Conservation (phyloP, 2,888 invertebrate genomes). For the Lepetodrilus schrolli region DNA sequence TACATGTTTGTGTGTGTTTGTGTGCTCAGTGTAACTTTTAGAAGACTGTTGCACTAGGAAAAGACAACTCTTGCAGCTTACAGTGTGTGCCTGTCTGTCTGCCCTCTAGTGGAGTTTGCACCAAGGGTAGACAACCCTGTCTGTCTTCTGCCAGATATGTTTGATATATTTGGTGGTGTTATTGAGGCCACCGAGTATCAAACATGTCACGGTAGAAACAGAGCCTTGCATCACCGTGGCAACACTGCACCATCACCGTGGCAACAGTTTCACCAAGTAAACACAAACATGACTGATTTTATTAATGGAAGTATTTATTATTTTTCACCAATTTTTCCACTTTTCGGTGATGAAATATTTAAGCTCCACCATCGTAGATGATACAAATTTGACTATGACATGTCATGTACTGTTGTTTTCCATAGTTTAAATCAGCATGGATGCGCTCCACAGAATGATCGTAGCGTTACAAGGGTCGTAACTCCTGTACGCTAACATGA, state of each 20-base stretch:
- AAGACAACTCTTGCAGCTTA: background rate
- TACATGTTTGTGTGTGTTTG: too few relatives aligned
- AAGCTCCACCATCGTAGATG: too few relatives aligned
- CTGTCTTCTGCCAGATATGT: conserved; percentile 93
- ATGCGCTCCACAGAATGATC: too few relatives aligned
- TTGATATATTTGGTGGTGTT: conserved; percentile 99
- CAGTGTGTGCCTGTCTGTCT: conserved; percentile 32
- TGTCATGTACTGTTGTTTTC: too few relatives aligned
- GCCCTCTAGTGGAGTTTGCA: conserved; percentile 8
- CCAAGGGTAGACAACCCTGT: conserved; percentile 34
- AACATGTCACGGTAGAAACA: conserved; percentile 85
- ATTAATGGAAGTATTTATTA: too few relatives aligned
- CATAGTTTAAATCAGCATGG: too few relatives aligned
- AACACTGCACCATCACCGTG: conserved; percentile 28
- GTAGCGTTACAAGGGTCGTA: too few relatives aligned
- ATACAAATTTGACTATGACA: too few relatives aligned
- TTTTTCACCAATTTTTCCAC: too few relatives aligned
- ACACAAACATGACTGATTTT: too few relatives aligned
- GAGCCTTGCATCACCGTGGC: conserved; percentile 32
- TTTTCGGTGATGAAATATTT: too few relatives aligned
- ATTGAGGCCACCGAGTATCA: conserved; percentile 95
- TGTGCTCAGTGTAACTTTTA: background rate
- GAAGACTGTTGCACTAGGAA: background rate
- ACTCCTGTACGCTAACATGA: too few relatives aligned
- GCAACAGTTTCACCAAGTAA: conserved; percentile 14